Base-by-base conservation (phyloP, 2,888 invertebrate species). In the Meandrusa payeni region DNA sequence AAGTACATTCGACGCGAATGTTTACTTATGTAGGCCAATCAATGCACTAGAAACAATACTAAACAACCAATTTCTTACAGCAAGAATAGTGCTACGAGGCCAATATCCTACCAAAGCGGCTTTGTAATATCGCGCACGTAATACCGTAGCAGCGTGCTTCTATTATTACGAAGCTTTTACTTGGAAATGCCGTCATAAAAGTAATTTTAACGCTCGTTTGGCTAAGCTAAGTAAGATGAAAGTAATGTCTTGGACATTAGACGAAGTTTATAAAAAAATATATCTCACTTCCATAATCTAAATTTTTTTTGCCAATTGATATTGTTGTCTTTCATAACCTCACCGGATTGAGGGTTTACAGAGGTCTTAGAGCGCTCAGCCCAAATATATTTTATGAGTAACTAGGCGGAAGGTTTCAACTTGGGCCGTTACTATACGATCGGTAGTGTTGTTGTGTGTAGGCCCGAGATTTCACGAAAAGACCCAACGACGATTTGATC, bases 21-120 rank as follows among this genome's bases (percentile, higher is more conserved):
- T 15, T 23, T 7, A 15, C 33, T 32, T 22, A 42, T 36, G 29
- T 42, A 42, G 36, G 28, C 17, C 42, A 36, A 23, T 42, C 36
- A 24, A 27, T 23, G 29, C 34, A 36, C 23, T 22, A 34, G 11
- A 36, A 42, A 42, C 24, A 36, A 29, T 42, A 19, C 29, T 29
- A 13, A 13, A 36, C 11, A 28, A 17, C 22, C 22, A 41, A 33
- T 41, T 23, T 36, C 33, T 36, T 34, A 33, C 10, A 13, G 27
- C 33, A 27, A 33, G 20, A 41, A 26, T 26, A 41, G 12, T 24
- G 7, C 17, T 33, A 13, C 24, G 20, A 20, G 6, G 20, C 9
- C 9, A 7, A 27, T 33, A 34, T 34, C n/a, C n/a, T 34, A 17
- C 20, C 13, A 26, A 19, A 12, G 3, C n/a, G 5, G 20, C 26